Evolutionary conservation across 2,113 vertebrate genomes (phyloP), one percentile per base, ranked within the genome.

Genomic region (Percina caprodes): DNA sequence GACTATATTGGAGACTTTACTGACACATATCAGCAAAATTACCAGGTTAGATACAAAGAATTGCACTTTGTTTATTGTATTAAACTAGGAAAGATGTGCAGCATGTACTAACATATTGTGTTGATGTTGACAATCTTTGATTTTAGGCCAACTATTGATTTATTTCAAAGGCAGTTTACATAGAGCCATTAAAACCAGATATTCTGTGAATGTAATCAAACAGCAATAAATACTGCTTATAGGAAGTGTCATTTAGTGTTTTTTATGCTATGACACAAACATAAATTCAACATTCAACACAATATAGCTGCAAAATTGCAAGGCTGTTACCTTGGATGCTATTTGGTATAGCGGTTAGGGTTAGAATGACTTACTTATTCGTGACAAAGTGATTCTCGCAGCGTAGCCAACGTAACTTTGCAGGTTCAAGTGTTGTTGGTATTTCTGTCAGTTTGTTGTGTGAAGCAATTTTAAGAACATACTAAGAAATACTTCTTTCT

Each of bases 21-120:
- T 76, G 59, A 70, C 3, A 39, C 39, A 23, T 24, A 3, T 2
- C 52, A 24, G 42, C 52, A 48, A 23, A 48, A 39, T 46, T 26
- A 49, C 10, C 83, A 79, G 91, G 92, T 93, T 67, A 83, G 90
- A 82, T 21, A 16, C 10, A 65, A 18, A 52, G 65, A 1, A 1
- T 48, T n/a, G 6, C 1, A 30, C 2, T 30, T 1, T 24, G 16
- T 26, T 14, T 60, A 55, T 55, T 16, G 19, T 19, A 51, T 0
- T 35, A 39, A 55, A 49, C 66, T 4, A 1, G 24, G 4, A 11
- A 8, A 13, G 5, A 23, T 19, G n/a, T 59, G 59, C 5, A 18
- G 0, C 62, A 54, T 48, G 9, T 42, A n/a, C 1, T 30, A 46
- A 52, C 4, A 3, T 24, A 45, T 18, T 35, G 12, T 33, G 23